Percentiles rank a stretch among this genome's conserved stretches.
phyloP scores from a whole-genome alignment of 1,140 invertebrate species.

The Penaeus chinensis region DNA sequence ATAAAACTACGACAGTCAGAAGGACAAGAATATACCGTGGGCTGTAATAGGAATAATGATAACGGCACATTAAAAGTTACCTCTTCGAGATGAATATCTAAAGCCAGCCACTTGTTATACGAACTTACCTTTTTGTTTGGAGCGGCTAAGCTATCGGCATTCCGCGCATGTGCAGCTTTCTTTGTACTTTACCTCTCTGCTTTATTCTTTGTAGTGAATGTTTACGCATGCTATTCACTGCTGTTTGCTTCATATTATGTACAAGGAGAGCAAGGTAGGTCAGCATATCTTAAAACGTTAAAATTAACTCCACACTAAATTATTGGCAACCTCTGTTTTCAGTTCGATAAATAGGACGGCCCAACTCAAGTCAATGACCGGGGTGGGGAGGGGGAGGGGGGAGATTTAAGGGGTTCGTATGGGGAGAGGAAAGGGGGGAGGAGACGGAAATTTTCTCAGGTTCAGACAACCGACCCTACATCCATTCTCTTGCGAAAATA shows the following conservation, averaged over 20 bases:
- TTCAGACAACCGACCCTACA: constrained; percentile 13
- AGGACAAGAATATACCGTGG: not conserved
- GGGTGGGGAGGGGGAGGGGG: constrained; percentile 22
- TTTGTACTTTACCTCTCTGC: not conserved
- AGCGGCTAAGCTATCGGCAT: constrained; percentile 29
- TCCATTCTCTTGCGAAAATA: not conserved
- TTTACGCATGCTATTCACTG: not conserved
- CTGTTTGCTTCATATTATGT: not conserved
- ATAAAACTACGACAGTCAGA: not conserved
- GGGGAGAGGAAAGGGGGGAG: not conserved
- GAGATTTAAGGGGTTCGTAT: not conserved
- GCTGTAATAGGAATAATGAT: not conserved
- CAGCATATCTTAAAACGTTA: constrained; percentile 21
- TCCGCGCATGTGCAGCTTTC: constrained; percentile 1
- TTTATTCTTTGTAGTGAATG: not conserved
- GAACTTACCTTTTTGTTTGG: constrained; percentile 57
- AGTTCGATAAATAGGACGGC: constrained; percentile 60
- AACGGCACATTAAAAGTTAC: not conserved
- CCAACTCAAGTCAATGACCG: constrained; percentile 58
- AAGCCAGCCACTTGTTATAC: constrained; percentile 46
- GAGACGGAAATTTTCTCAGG: constrained; percentile 39
- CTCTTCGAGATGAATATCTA: constrained; percentile 44
- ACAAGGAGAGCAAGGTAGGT: too few species aligned
- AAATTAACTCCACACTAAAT: constrained; percentile 48
- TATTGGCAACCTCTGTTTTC: constrained; percentile 58